Evolutionary conservation across 2,797 vertebrate species (phyloP).

Genomic region (Avahi laniger): DNA sequence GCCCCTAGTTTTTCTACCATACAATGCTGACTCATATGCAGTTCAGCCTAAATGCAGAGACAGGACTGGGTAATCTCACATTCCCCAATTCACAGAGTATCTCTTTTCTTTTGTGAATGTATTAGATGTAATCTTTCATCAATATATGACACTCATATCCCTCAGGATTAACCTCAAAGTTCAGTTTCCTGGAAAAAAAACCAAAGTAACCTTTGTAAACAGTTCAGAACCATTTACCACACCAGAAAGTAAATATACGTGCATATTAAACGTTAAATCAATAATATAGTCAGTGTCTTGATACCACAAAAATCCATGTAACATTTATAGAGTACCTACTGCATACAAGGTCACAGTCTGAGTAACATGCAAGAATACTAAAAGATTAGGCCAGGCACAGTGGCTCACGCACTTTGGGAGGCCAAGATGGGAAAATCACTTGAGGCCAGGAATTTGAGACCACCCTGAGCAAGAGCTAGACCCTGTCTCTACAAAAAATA

Average conservation of each 20-base stretch:
- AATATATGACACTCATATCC: background rate
- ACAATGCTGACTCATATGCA: background rate
- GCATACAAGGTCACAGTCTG: background rate
- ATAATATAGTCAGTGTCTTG: background rate
- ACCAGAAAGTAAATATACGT: background rate
- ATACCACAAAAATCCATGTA: background rate
- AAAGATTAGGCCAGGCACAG: background rate
- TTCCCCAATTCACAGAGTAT: background rate
- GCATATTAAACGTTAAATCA: background rate
- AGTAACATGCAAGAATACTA: background rate
- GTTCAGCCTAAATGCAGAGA: background rate
- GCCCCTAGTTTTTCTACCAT: background rate
- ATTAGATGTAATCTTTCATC: slow-evolving; percentile 29
- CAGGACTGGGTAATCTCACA: background rate
- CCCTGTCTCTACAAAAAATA: background rate
- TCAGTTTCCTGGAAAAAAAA: slow-evolving; percentile 10
- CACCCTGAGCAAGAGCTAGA: background rate
- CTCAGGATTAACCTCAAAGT: slow-evolving; percentile 45
- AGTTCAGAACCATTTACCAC: background rate
- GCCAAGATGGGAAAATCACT: background rate
- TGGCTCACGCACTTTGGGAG: background rate
- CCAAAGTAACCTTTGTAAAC: background rate
- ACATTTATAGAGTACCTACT: background rate
- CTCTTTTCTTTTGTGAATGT: background rate
- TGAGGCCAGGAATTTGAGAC: background rate